Base-by-base conservation (phyloP, 2,797 vertebrate genomes). In the Sebastes taczanowskii region DNA sequence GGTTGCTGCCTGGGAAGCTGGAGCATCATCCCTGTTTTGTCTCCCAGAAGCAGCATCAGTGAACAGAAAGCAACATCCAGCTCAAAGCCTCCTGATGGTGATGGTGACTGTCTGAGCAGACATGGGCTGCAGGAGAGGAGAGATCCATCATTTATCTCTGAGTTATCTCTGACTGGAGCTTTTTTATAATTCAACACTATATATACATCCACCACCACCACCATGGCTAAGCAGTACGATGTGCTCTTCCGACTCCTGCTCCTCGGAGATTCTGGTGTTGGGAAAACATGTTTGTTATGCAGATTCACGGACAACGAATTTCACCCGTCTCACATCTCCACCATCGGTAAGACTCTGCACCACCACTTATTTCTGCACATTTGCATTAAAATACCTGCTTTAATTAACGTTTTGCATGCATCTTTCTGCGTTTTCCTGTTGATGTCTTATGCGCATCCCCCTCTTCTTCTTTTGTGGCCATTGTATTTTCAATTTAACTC, bases 271-370 rank as follows among this genome's bases (percentile, higher is more conserved):
- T 99, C 98, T 9, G 98, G 98, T 83, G 98, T 99, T 87, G 98
- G 98, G 78, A 99, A 99, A 96, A 99, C 98, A 93, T 99, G 98
- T 92, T 95, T 99, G 91, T 95, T 99, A 69, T 99, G 98, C 96
- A 97, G 97, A 94, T 99, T 99, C 95, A 99, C 98, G 86, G 98
- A 99, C 97, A 99, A 98, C 95, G 97, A 98, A 94, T 99, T 99
- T 90, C 98, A 99, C 92, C 96, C 98, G 67, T 97, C 98, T 83
- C 98, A 99, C 93, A 99, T 99, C 95, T 99, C 98, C 90, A 99
- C 98, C 85, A 99, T 99, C 94, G 98, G 98, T 98, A 97, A 97
- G 97, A 88, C 27, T 14, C 70, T 61, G 62, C 75, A 23, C 42
- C 71, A 34, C 7, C 35, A 71, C 11, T 68, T 38, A 30, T 46